Percentiles rank a stretch among this genome's conserved stretches.
Evolutionary conservation across 2,797 vertebrate species (phyloP).

Genomic region (Etheostoma nigrum): DNA sequence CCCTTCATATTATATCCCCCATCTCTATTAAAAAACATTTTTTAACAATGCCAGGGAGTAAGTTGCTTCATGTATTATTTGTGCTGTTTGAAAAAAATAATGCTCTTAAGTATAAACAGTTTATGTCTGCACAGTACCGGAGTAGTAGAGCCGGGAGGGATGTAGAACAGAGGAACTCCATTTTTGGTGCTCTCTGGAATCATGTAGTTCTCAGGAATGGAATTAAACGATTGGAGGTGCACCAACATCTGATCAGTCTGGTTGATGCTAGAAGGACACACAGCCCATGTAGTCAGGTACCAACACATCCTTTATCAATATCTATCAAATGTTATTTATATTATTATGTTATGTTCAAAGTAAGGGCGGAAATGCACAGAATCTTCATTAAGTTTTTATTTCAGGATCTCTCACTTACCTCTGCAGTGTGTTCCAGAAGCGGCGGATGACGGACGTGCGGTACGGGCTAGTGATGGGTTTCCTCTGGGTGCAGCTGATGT

Average conservation of each 20-base stretch:
- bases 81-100: too few species aligned
- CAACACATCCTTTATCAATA: background rate
- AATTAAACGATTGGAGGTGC: slow-evolving; percentile 97
- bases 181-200: slow-evolving; percentile 99
- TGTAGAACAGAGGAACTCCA: slow-evolving; percentile 97
- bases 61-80: too few species aligned
- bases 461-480: slow-evolving; percentile 97
- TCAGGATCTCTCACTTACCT: slow-evolving; percentile 82
- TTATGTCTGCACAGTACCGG: slow-evolving; percentile 78
- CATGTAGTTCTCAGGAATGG: slow-evolving; percentile 95
- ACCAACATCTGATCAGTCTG: slow-evolving; percentile 99
- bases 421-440: slow-evolving; percentile 99
- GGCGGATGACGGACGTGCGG: slow-evolving; percentile 95
- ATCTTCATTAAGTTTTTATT: background rate
- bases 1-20: too few species aligned
- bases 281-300: background rate
- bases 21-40: too few species aligned
- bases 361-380: background rate
- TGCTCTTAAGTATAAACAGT: background rate
- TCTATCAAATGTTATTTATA: background rate
- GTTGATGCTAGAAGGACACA: slow-evolving; percentile 88
- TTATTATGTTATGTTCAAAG: background rate
- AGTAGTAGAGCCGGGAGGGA: slow-evolving; percentile 96
- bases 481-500: slow-evolving; percentile 97
- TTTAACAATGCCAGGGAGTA: too few species aligned